These are phyloP conservation scores for Drosophila parthenogenetica DNA, from an alignment of 2,888 invertebrate genomes.

Conservation along the genomic window DNA sequence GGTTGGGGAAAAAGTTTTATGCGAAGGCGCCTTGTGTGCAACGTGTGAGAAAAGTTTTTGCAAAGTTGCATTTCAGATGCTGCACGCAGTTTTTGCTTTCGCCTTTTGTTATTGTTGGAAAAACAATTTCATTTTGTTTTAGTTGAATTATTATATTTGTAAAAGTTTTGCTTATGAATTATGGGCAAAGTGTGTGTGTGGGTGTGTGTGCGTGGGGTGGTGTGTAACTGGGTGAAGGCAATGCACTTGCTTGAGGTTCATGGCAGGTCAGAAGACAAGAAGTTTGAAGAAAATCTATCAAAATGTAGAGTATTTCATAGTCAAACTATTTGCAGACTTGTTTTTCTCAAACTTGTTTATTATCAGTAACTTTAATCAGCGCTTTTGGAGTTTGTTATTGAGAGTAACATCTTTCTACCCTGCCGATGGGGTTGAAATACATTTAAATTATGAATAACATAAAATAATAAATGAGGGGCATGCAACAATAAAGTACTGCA, in stretches of 20 bases:
- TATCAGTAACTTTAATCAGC: slow-evolving; percentile 10
- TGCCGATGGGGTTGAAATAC: slow-evolving; percentile 25
- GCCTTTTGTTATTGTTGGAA: slow-evolving; percentile 20
- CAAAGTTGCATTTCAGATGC: slow-evolving; percentile 61
- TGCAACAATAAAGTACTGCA: slow-evolving; percentile 11
- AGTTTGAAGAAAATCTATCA: background rate
- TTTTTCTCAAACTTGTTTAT: background rate
- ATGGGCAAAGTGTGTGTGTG: slow-evolving; percentile 42
- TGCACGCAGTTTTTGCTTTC: slow-evolving; percentile 54
- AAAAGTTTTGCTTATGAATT: slow-evolving; percentile 77
- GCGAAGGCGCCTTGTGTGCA: slow-evolving; percentile 23
- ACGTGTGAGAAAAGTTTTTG: slow-evolving; percentile 58
- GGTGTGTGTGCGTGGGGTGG: background rate
- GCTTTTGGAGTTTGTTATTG: background rate
- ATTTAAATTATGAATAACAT: slow-evolving; percentile 61
- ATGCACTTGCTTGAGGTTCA: slow-evolving; percentile 49
- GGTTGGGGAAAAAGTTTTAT: slow-evolving; percentile 41
- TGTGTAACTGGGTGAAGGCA: slow-evolving; percentile 28
- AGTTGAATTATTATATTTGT: slow-evolving; percentile 79
- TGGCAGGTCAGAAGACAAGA: slow-evolving; percentile 31
- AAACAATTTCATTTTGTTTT: slow-evolving; percentile 64
- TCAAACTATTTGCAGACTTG: background rate
- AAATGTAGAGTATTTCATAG: background rate
- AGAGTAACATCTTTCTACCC: slow-evolving; percentile 10
- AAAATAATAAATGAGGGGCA: slow-evolving; percentile 14